Base-by-base conservation (phyloP, 2,888 invertebrate genomes). In the Cenopis cana region DNA sequence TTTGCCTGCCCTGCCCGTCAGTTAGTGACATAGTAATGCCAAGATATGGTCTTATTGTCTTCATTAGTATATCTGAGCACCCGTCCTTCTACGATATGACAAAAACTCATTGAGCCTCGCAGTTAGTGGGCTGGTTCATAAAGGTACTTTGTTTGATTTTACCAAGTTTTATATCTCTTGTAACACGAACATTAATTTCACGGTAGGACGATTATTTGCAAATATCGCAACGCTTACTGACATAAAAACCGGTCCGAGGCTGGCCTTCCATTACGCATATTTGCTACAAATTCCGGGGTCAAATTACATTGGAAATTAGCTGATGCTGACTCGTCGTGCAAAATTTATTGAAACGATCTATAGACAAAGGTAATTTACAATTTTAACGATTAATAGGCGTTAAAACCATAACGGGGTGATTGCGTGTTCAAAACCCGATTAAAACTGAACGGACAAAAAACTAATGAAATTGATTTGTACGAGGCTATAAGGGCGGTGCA, bases 401-500 rank as follows among this genome's bases (percentile, higher is more conserved):
- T 17, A 17, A 68, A 62, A 62, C 17, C 36, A 49, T 69, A 69
- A 62, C 61, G 69, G n/a, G 49, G 12, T 50, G 2, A n/a, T 62
- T 12, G 62, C 69, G 69, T 69, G 69, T 36, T 49, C 33, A 49
- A 69, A 38, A 50, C 62, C 24, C 62, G 49, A 56, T 69, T 62
- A 62, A 56, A 46, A 36, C 36, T 56, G n/a, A 56, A 69, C 33
- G 61, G 46, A 20, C 41, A 2, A n/a, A n/a, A n/a, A 50, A 41
- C 10, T 18, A 41, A 46, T 20, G 33, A 68, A 33, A 69, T 69
- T 29, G 56, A 57, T 69, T 69, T 52, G 56, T 38, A 24, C 57
- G 20, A 50, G 49, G 49, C n/a, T 18, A 56, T 55, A 68, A 69
- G 69, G 69, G 69, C 69, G 52, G 17, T 18, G n/a, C n/a, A n/a